Evolutionary conservation across 1,140 invertebrate species (phyloP).

Genomic region (Drosophila asahinai): DNA sequence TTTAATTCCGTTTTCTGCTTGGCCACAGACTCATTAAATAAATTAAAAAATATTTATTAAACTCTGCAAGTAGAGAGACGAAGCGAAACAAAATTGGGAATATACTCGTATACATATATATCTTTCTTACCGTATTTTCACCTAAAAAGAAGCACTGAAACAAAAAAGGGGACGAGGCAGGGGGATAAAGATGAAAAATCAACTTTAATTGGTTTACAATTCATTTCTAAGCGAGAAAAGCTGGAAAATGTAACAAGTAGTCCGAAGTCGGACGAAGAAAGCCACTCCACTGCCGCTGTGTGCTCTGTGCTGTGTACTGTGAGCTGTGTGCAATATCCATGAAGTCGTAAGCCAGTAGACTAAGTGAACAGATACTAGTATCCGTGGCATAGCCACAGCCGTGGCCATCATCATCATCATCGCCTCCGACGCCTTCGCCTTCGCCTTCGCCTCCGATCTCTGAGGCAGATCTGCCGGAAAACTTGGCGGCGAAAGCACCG

Average conservation of each 20-base stretch:
- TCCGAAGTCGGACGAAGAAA: slow-evolving; percentile 67
- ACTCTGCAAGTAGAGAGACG: slow-evolving; percentile 55
- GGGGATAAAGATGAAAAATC: slow-evolving; percentile 70
- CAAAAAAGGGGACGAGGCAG: slow-evolving; percentile 4
- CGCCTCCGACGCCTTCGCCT: slow-evolving; percentile 42
- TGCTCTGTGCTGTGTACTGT: not conserved
- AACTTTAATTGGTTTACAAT: slow-evolving; percentile 80
- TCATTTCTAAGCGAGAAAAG: slow-evolving; percentile 75
- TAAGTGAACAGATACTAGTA: slow-evolving; percentile 63
- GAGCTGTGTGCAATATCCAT: slow-evolving; percentile 71
- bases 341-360: slow-evolving; percentile 64
- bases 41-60: slow-evolving; percentile 71
- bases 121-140: slow-evolving; percentile 73
- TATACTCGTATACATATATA: slow-evolving; percentile 13
- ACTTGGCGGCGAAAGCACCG: slow-evolving; percentile 47
- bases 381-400: slow-evolving; percentile 22
- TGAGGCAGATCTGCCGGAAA: slow-evolving; percentile 4
- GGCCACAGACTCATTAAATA: slow-evolving; percentile 44
- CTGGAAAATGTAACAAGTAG: slow-evolving; percentile 76
- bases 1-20: slow-evolving; percentile 24
- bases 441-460: slow-evolving; percentile 16
- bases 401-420: slow-evolving; percentile 27
- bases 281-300: slow-evolving; percentile 27
- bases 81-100: slow-evolving; percentile 49
- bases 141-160: slow-evolving; percentile 60